Conservation (phyloP, 2,888 invertebrate species). For the Catotricha subobsoleta region DNA sequence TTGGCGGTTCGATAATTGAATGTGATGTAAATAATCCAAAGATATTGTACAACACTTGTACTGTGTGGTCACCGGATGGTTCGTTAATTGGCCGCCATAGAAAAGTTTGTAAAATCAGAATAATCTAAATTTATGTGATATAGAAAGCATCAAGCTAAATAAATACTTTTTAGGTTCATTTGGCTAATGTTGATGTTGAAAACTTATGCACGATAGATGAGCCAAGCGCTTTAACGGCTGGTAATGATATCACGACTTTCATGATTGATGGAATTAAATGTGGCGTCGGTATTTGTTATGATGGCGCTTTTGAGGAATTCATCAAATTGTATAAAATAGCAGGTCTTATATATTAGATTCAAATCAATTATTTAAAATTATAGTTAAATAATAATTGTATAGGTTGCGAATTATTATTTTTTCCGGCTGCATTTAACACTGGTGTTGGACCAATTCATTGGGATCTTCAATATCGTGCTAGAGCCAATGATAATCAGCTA, state of each 20-base stretch:
- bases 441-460: conserved; percentile 88
- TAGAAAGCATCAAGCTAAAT: neutral
- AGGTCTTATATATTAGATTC: no score
- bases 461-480: conserved; percentile 61
- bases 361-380: neutral
- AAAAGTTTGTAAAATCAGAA: conserved; percentile 40
- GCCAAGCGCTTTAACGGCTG: conserved; percentile 62
- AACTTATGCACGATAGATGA: conserved; percentile 80
- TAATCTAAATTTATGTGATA: neutral
- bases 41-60: conserved; percentile 70
- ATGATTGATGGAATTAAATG: conserved; percentile 50
- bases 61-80: conserved; percentile 67
- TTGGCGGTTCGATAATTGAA: conserved; percentile 87
- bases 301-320: conserved; percentile 77
- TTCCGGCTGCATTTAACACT: conserved; percentile 90
- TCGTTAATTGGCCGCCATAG: conserved; percentile 60
- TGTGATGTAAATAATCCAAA: conserved; percentile 31
- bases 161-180: conserved; percentile 50
- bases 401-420: conserved; percentile 70
- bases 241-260: conserved; percentile 56
- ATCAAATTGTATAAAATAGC: neutral
- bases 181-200: conserved; percentile 88
- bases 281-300: conserved; percentile 92
- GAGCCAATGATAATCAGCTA: conserved; percentile 79
- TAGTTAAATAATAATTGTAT: conserved; percentile 17